Conservation (phyloP, 2,888 invertebrate species). For the Drosophila paucipuncta region DNA sequence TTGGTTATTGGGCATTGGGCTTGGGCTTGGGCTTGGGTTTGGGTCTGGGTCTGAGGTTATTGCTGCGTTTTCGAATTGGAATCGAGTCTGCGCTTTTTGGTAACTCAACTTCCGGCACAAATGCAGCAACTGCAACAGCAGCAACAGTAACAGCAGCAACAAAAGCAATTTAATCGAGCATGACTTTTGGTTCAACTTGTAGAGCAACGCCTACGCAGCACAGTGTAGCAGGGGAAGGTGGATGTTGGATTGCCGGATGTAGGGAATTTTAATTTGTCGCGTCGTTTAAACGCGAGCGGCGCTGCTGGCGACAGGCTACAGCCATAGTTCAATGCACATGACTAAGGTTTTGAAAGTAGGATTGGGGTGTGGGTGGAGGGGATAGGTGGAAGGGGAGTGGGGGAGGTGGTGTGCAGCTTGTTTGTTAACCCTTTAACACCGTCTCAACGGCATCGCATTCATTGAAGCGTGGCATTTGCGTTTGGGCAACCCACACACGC, state of each 20-base stretch:
- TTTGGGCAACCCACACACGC: constrained; percentile 26
- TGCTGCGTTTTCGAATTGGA: constrained; percentile 44
- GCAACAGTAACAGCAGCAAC: constrained; percentile 40
- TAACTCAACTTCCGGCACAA: constrained; percentile 80
- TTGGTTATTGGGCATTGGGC: neutral
- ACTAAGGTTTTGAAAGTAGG: constrained; percentile 4
- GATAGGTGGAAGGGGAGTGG: neutral
- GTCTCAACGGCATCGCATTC: constrained; percentile 54
- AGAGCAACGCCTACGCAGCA: constrained; percentile 72
- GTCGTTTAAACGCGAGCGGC: constrained; percentile 75
- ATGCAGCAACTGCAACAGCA: constrained; percentile 31
- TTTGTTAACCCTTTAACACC: constrained; percentile 75
- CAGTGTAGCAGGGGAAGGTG: neutral
- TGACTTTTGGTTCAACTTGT: constrained; percentile 81
- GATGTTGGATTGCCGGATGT: constrained; percentile 72
- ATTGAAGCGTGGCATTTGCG: constrained; percentile 69
- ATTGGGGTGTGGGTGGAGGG: neutral
- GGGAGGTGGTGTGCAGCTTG: neutral
- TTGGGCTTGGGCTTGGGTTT: constrained; percentile 19
- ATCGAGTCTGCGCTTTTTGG: constrained; percentile 70
- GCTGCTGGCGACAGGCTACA: constrained; percentile 58
- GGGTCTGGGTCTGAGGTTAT: neutral
- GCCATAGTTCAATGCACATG: constrained; percentile 21
- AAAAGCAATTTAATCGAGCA: constrained; percentile 83
- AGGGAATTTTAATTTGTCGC: constrained; percentile 83